Evolutionary conservation across 1,140 invertebrate genomes (phyloP), one percentile per base, ranked within the genome.

Genomic region (Heliconius eleuchia): DNA sequence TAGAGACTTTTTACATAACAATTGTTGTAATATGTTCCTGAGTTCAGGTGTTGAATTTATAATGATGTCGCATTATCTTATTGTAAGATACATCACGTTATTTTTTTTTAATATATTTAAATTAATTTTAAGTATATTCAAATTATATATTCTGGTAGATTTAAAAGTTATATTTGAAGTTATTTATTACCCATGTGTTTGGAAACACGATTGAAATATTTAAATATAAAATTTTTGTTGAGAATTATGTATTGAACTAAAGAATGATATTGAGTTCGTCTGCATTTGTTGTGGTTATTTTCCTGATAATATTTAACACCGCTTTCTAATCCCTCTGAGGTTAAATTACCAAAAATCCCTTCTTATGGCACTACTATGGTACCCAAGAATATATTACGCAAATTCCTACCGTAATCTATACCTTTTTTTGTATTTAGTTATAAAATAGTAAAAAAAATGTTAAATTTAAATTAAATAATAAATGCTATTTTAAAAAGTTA

Each of bases 1-100:
- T 66, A 60, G 55, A 66, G 60, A 27, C 11, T 72, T 72, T 72
- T 72, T 72, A 37, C 71, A 72, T 42, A 72, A 72, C 71, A 72
- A 72, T 23, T 72, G 71, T 9, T 13, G 60, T 72, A 37, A 72
- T 37, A 18, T 72, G 30, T 66, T 66, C 30, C 42, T 72, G 37
- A 39, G 19, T 42, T 39, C 71, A 72, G 71, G 71, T 72, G 71
- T 18, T 72, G 71, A 72, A 72, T 72, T 3, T 39, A 72, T 72
- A n/a, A 72, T 72, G 7, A 4, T 39, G 71, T 72, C 37, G 34
- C 8, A n/a, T 39, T 72, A 19, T 72, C 13, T 23, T 66, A 30
- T 30, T 66, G 60, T 66, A 66, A 4, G 23, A 66, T 30, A 30
- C 30, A 66, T 66, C 11, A 66, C 60, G 4, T 16, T 66, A 27